These are phyloP conservation scores for Leuctra nigra DNA, from an alignment of 2,888 invertebrate species.

Conservation along the genomic window DNA sequence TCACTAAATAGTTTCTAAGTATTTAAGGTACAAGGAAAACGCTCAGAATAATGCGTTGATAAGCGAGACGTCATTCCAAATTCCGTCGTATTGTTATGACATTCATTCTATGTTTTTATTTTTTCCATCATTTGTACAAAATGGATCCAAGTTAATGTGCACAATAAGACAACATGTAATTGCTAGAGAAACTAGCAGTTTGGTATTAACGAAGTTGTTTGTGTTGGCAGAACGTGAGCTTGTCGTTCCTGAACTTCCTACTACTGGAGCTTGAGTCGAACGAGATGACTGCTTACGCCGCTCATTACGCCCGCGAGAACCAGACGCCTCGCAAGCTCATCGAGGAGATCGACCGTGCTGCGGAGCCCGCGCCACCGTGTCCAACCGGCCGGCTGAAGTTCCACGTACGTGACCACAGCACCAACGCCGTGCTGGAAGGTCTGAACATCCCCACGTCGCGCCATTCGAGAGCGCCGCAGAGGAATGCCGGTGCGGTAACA, in stretches of 20 bases:
- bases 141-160: too few relatives aligned
- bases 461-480: neutral
- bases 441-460: neutral
- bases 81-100: too few relatives aligned
- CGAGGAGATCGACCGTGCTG: conserved; percentile 56
- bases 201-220: too few relatives aligned
- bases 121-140: too few relatives aligned
- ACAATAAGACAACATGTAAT: too few relatives aligned
- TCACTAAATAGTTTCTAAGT: too few relatives aligned
- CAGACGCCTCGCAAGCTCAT: conserved; percentile 64
- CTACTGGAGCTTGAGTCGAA: conserved; percentile 59
- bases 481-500: conserved; percentile 27
- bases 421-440: conserved; percentile 8
- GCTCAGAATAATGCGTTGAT: too few relatives aligned
- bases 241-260: conserved; percentile 56
- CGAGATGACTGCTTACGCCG: conserved; percentile 68
- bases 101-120: too few relatives aligned
- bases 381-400: conserved; percentile 60
- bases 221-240: conserved; percentile 56
- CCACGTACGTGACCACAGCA: conserved; percentile 40
- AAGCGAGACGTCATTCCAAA: too few relatives aligned
- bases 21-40: too few relatives aligned
- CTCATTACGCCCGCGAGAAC: conserved; percentile 70
- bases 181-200: too few relatives aligned
- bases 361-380: conserved; percentile 54